phyloP scores from a whole-genome alignment of 2,113 vertebrate genomes.

The Melanerpes formicivorus region DNA sequence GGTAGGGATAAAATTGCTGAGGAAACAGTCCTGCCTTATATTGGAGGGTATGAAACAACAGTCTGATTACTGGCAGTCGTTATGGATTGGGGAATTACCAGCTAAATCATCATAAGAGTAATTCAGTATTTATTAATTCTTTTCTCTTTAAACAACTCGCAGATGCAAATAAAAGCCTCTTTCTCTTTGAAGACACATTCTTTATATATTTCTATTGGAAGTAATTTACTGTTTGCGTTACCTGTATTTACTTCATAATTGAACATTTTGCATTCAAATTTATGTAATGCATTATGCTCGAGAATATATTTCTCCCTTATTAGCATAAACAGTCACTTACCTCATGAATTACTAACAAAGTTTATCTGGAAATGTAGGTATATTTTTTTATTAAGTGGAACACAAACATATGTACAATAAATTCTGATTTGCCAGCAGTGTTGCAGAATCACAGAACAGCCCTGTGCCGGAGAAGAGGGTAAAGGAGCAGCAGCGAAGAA shows the following conservation, averaged over 20 bases:
- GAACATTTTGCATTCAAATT: slow-evolving; percentile 87
- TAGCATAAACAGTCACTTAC: slow-evolving; percentile 87
- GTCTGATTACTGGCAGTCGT: slow-evolving; percentile 75
- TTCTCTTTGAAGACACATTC: slow-evolving; percentile 81
- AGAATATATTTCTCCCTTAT: slow-evolving; percentile 84
- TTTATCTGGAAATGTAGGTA: slow-evolving; percentile 83
- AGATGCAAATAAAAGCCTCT: slow-evolving; percentile 76
- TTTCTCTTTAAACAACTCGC: slow-evolving; percentile 80
- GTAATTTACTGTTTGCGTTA: slow-evolving; percentile 85
- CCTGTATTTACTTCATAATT: slow-evolving; percentile 86
- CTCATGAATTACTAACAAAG: slow-evolving; percentile 88
- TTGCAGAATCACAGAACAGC: slow-evolving; percentile 41
- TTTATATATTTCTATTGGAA: slow-evolving; percentile 81
- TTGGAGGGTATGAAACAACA: slow-evolving; percentile 70
- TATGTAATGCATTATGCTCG: slow-evolving; percentile 82
- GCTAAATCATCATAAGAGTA: slow-evolving; percentile 76
- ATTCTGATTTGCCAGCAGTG: slow-evolving; percentile 70
- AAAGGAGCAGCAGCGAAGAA: background rate
- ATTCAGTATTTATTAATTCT: slow-evolving; percentile 83
- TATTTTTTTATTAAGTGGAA: slow-evolving; percentile 82
- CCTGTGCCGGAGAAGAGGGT: background rate
- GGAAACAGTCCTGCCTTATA: slow-evolving; percentile 75
- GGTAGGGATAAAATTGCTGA: slow-evolving; percentile 81
- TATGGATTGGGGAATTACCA: slow-evolving; percentile 78
- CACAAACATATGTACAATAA: slow-evolving; percentile 81